Evolutionary conservation across 1,140 invertebrate species (phyloP).

Genomic region (Melipona quadrifasciata): DNA sequence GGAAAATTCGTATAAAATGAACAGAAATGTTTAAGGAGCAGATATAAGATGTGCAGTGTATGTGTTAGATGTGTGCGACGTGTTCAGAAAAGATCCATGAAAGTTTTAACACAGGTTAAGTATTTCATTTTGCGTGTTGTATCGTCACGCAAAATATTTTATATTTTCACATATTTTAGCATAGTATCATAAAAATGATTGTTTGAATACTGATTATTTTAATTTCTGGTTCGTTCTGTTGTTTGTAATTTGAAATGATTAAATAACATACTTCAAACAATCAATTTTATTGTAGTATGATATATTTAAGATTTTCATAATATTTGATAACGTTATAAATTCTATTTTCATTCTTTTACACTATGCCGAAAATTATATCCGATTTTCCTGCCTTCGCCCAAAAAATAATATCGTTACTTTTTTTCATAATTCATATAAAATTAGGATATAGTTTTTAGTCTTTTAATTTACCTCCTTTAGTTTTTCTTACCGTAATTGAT

Average conservation of each 20-base stretch:
- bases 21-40: background rate
- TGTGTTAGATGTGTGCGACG: background rate
- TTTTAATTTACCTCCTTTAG: conserved; percentile 1
- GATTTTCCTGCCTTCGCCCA: background rate
- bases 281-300: conserved; percentile 39
- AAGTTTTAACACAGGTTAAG: conserved; percentile 69
- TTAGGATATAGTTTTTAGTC: background rate
- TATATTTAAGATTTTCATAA: background rate
- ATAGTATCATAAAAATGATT: conserved; percentile 43
- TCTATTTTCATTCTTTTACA: conserved; percentile 19
- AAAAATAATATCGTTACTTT: background rate
- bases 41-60: conserved; percentile 49
- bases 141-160: conserved; percentile 76
- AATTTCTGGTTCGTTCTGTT: background rate
- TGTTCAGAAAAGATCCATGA: conserved; percentile 15
- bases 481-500: background rate
- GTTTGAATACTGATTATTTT: background rate
- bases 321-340: conserved; percentile 3
- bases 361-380: background rate
- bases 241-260: too few relatives aligned
- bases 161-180: conserved; percentile 34
- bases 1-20: background rate
- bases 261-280: background rate
- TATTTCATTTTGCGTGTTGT: conserved; percentile 79
- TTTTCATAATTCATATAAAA: too few relatives aligned